Evolutionary conservation across 1,140 invertebrate species (phyloP).

Genomic region (Brachionus manjavacas): DNA sequence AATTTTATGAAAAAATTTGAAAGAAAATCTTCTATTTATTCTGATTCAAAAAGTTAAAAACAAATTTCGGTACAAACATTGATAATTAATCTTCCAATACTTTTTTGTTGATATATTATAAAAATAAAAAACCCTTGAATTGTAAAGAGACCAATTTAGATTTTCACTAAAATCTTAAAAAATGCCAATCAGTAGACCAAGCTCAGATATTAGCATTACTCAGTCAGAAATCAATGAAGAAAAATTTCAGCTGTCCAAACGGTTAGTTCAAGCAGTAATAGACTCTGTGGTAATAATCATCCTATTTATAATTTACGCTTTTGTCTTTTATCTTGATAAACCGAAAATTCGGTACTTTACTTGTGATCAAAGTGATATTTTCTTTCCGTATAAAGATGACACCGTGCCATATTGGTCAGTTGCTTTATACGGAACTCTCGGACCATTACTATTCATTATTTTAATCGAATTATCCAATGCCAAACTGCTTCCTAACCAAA

Average conservation of each 20-base stretch:
- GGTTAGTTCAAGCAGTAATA: slow-evolving; percentile 12
- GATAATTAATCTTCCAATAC: too few relatives aligned
- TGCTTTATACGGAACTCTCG: neutral
- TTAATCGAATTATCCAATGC: slow-evolving; percentile 9
- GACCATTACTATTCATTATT: slow-evolving; percentile 14
- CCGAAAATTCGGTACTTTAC: slow-evolving; percentile 34
- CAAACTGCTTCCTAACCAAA: slow-evolving; percentile 18
- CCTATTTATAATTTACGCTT: neutral
- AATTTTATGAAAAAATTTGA: neutral
- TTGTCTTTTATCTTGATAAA: neutral
- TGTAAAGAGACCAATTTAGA: neutral
- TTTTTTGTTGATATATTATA: too few relatives aligned
- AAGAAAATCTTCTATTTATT: too few relatives aligned
- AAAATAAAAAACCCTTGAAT: neutral
- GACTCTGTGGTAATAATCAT: slow-evolving; percentile 3
- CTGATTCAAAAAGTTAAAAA: neutral
- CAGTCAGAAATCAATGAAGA: neutral
- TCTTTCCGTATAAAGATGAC: slow-evolving; percentile 7
- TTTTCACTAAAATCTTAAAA: neutral
- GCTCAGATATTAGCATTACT: neutral
- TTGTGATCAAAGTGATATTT: slow-evolving; percentile 32
- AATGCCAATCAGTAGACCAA: neutral
- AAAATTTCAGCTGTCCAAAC: neutral
- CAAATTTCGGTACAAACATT: neutral
- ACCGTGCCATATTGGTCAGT: slow-evolving; percentile 39